Base-by-base conservation (phyloP, 2,888 invertebrate species). In the Empis stercorea region DNA sequence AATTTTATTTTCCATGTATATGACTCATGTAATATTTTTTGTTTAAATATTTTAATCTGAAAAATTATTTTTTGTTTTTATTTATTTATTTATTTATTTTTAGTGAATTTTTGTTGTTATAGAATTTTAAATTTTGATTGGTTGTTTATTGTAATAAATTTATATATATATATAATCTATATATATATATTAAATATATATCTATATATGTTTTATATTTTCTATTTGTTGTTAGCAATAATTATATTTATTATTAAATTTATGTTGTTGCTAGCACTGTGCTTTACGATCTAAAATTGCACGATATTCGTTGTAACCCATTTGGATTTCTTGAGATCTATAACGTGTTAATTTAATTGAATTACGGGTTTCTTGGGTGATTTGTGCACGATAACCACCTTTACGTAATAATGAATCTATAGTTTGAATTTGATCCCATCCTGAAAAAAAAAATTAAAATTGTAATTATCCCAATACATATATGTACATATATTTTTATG, bases 401-500 rank as follows among this genome's bases (percentile, higher is more conserved):
- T 99, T 99, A 57, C 95, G 81, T 54, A 99, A 78, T 52, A 99
- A 74, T 37, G 96, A 94, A 73, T 99, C 97, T 63, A 99, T 94
- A 20, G 99, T 99, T 73, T 97, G 95, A 56, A 89, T 80, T 73
- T 93, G 92, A 78, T 97, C 91, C 99, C 99, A 99, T 60, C 96
- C 96, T 96, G 71, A 17, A 73, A 65, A 30, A 30, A 40, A 16
- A 45, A n/a, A 34, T 10, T 5, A 13, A 27, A 27, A 6, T 27
- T 27, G 23, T 9, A 27, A 27, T 4, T 27, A 20, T 20, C n/a
- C n/a, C n/a, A n/a, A n/a, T n/a, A n/a, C n/a, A n/a, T n/a, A n/a
- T n/a, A n/a, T n/a, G n/a, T n/a, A n/a, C n/a, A n/a, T n/a, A n/a
- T n/a, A n/a, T n/a, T n/a, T n/a, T n/a, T n/a, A n/a, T n/a, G n/a